Evolutionary conservation across 2,888 invertebrate species (phyloP), one percentile per base, ranked within the genome.

Genomic region (Parthenolecanium corni): DNA sequence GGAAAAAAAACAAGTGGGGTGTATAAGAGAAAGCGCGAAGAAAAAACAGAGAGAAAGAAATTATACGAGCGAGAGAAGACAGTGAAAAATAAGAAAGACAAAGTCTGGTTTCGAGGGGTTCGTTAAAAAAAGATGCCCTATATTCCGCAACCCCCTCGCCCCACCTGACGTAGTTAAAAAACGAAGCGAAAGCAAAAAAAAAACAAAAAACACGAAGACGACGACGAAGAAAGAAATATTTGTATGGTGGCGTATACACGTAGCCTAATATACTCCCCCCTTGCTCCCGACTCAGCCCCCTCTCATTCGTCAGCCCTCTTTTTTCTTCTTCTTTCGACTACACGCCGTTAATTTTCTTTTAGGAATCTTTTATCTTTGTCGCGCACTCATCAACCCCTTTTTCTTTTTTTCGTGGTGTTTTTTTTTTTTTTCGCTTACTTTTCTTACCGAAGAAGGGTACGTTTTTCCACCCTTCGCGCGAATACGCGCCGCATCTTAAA

Each of bases 291-390:
- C n/a, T 47, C 47, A 20, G 18, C 46, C 18, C 20, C 4, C 16
- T 47, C n/a, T 18, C 24, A 5, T 24, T 44, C 56, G 24, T 25
- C 40, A n/a, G 14, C 12, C 40, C 40, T n/a, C n/a, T 40, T 40
- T n/a, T n/a, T 16, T n/a, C 46, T 46, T 20, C 46, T 11, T 20
- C 18, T 21, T 49, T 12, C 49, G 49, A 49, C 51, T 61, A 49
- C 40, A 47, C 61, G 51, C 61, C 61, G 61, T 78, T 78, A 78
- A 78, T 79, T 79, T 79, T 79, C 79, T 78, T 79, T 78, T 61
- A 52, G 47, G 53, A 53, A 79, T 79, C 78, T 78, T 76, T 65
- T 75, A 72, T 75, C 72, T 73, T 73, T 73, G 71, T 75, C 66
- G 75, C 72, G 72, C 70, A 70, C 73, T 71, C 70, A 70, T 69